These are phyloP conservation scores for Yponomeuta sedellus DNA, from an alignment of 2,888 invertebrate genomes.

Conservation along the genomic window DNA sequence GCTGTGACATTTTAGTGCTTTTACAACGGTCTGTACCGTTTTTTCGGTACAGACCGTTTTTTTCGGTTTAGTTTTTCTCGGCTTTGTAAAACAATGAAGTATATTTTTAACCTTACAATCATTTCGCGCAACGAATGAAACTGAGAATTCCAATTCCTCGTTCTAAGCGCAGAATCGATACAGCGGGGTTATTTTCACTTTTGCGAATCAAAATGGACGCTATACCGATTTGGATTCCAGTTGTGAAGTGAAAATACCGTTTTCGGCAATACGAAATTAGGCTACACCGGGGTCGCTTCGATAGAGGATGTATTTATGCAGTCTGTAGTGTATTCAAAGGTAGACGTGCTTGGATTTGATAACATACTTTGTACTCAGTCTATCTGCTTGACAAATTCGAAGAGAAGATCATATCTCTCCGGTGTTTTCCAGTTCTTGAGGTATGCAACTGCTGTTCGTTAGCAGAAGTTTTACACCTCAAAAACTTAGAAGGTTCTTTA, in stretches of 20 bases:
- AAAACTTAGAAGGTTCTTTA: background rate
- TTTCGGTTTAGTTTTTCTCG: too few relatives aligned
- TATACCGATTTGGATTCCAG: background rate
- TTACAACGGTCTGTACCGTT: too few relatives aligned
- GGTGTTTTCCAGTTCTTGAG: background rate
- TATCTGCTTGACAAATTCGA: background rate
- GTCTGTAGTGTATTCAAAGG: slow-evolving; percentile 1
- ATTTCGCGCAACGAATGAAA: background rate
- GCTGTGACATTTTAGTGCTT: too few relatives aligned
- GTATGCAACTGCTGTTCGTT: background rate
- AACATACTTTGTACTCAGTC: background rate
- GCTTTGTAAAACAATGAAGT: too few relatives aligned
- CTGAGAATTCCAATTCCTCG: background rate
- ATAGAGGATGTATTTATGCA: slow-evolving; percentile 12
- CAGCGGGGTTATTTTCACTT: background rate
- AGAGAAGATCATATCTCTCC: too few relatives aligned
- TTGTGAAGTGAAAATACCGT: background rate
- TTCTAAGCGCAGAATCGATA: background rate
- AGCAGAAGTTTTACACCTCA: background rate
- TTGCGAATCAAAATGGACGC: background rate
- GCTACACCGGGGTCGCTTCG: slow-evolving; percentile 4
- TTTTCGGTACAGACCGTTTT: too few relatives aligned
- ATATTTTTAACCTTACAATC: too few relatives aligned
- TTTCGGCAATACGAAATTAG: slow-evolving; percentile 1
- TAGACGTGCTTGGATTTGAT: slow-evolving; percentile 10